Evolutionary conservation across 1,140 invertebrate species (phyloP), one percentile per base, ranked within the genome.

Genomic region (Hypsibius dujardini): DNA sequence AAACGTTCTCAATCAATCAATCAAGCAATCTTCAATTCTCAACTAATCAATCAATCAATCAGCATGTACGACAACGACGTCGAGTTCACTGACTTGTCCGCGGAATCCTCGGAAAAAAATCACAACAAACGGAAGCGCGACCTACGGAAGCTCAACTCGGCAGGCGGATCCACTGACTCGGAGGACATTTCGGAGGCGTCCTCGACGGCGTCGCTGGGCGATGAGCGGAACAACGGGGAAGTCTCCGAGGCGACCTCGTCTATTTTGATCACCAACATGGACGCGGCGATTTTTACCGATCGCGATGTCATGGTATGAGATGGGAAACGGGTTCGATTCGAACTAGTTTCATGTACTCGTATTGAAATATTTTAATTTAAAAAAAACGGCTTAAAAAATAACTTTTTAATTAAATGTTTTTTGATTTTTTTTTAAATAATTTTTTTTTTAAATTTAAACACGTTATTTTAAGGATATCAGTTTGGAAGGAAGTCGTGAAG

Each of bases 341-440:
- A 28, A 28, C 28, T 28, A 28, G 28, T 28, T 28, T 28, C 28
- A 28, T 28, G 28, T 28, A 28, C 28, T 28, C 28, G 28, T 28
- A 28, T 28, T 28, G 28, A 28, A 56, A 56, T 56, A n/a, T 56
- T 56, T 56, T 56, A 56, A 12, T 56, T n/a, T 56, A 7, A 7
- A 56, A 56, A 56, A 56, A 12, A 56, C n/a, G 50, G n/a, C n/a
- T 7, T 7, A 12, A 56, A 56, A 12, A n/a, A 12, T 56, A 12
- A 12, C 50, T 56, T 56, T 56, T 56, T 12, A 56, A 56, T 56
- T 56, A n/a, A 56, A 56, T 56, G 50, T 70, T 15, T 47, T 46
- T 47, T 76, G 28, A 28, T 28, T 28, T 28, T 28, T 28, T 28
- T 28, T 28, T 28, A 28, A 28, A 28, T 28, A 28, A 28, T 28